phyloP scores from a whole-genome alignment of 2,113 vertebrate species.

The Agapornis roseicollis region DNA sequence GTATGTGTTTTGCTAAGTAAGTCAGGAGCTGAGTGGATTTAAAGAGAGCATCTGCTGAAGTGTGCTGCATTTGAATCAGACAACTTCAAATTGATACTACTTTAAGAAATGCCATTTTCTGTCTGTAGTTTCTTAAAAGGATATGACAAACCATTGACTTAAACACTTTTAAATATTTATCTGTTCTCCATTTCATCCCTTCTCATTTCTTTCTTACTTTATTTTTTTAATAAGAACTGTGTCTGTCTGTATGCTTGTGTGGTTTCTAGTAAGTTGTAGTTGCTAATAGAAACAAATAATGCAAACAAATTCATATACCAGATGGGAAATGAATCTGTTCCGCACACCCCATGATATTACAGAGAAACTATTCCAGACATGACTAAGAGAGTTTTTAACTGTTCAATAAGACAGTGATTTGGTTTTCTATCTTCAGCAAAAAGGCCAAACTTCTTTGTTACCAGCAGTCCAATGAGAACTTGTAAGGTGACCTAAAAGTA shows the following conservation, averaged over 20 bases:
- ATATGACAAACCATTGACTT: not conserved
- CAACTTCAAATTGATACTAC: not conserved
- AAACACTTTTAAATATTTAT: not conserved
- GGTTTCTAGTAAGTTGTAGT: slow-evolving; percentile 36
- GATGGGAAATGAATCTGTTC: slow-evolving; percentile 49
- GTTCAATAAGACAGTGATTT: not conserved
- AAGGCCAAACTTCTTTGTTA: not conserved
- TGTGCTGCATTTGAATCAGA: not conserved
- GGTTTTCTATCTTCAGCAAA: not conserved
- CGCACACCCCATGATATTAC: slow-evolving; percentile 40
- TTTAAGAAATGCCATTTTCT: not conserved
- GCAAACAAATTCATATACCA: slow-evolving; percentile 56
- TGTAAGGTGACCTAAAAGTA: slow-evolving; percentile 1
- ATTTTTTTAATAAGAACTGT: not conserved
- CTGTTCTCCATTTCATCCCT: not conserved
- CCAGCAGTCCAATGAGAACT: not conserved
- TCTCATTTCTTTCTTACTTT: not conserved
- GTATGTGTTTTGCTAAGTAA: not conserved
- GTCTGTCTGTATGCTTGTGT: not conserved
- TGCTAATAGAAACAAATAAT: slow-evolving; percentile 67
- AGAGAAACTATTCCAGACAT: slow-evolving; percentile 52
- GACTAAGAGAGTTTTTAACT: slow-evolving; percentile 17
- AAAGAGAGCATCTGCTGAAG: not conserved
- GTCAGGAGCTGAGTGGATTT: not conserved
- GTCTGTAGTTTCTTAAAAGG: not conserved